These are phyloP conservation scores for Euura saliciscinereae DNA, from an alignment of 1,140 invertebrate genomes.

Conservation along the genomic window DNA sequence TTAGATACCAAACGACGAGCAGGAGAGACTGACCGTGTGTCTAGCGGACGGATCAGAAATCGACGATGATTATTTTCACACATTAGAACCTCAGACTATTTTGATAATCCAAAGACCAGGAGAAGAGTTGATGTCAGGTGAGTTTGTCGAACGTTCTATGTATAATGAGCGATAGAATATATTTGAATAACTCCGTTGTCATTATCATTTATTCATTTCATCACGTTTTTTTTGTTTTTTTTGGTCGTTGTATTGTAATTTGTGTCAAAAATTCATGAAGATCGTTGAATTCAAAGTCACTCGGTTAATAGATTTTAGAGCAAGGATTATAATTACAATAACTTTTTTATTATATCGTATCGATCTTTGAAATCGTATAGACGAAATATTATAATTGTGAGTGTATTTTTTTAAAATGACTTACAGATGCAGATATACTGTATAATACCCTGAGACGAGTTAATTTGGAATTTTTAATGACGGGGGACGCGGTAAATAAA, in stretches of 20 bases:
- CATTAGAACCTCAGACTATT: conserved; percentile 73
- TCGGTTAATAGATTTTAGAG: too few species aligned
- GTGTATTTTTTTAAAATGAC: background rate
- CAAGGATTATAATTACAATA: too few species aligned
- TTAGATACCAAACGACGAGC: conserved; percentile 49
- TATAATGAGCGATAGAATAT: too few species aligned
- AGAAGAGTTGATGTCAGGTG: conserved; percentile 70
- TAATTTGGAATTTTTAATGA: conserved; percentile 68
- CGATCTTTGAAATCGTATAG: background rate
- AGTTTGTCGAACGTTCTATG: conserved; percentile 14
- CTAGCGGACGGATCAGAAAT: conserved; percentile 74
- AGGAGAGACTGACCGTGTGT: conserved; percentile 51
- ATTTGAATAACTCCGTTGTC: background rate
- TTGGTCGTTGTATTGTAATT: background rate
- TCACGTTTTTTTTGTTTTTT: background rate
- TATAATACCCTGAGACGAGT: conserved; percentile 66
- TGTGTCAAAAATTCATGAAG: too few species aligned
- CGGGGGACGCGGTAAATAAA: conserved; percentile 65
- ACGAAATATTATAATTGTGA: background rate
- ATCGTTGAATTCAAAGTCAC: too few species aligned
- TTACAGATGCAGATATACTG: conserved; percentile 66
- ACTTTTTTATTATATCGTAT: conserved; percentile 28
- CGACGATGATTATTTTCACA: conserved; percentile 76
- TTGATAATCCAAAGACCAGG: conserved; percentile 69
- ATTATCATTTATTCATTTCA: conserved; percentile 14